Conservation (phyloP, 2,888 invertebrate genomes). For the Eristalinus sepulchralis region DNA sequence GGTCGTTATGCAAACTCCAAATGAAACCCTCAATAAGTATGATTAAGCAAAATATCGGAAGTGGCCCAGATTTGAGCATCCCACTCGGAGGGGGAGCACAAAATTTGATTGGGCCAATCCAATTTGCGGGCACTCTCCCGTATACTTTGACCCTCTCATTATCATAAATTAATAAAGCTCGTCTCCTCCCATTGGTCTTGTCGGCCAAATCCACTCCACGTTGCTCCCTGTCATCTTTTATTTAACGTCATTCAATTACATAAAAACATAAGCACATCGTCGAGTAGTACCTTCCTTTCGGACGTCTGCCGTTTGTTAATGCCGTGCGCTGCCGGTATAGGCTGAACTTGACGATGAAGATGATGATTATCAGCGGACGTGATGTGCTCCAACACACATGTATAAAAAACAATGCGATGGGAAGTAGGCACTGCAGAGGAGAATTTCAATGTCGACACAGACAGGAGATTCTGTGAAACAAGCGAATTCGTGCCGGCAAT, state of each 20-base stretch:
- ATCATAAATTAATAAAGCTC: conserved; percentile 60
- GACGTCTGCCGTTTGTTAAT: background rate
- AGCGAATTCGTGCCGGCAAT: conserved; percentile 13
- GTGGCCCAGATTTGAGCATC: conserved; percentile 43
- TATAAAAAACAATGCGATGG: background rate
- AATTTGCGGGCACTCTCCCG: conserved; percentile 32
- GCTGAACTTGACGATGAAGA: conserved; percentile 3
- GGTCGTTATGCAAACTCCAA: conserved; percentile 21
- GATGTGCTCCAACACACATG: background rate
- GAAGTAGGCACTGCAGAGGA: background rate
- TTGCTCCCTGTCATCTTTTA: background rate
- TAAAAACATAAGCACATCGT: background rate
- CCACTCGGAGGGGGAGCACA: background rate
- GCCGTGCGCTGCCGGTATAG: background rate
- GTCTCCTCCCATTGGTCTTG: conserved; percentile 15
- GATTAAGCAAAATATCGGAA: conserved; percentile 30
- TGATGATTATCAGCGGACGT: background rate
- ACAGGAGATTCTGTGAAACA: background rate
- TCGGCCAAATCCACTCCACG: background rate
- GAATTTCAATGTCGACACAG: background rate
- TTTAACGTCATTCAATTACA: background rate
- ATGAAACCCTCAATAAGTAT: conserved; percentile 19
- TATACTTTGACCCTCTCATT: conserved; percentile 43
- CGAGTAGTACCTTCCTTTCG: background rate
- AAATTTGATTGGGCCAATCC: conserved; percentile 27